Conservation (phyloP, 2,113 vertebrate genomes). For the Pristiophorus japonicus region DNA sequence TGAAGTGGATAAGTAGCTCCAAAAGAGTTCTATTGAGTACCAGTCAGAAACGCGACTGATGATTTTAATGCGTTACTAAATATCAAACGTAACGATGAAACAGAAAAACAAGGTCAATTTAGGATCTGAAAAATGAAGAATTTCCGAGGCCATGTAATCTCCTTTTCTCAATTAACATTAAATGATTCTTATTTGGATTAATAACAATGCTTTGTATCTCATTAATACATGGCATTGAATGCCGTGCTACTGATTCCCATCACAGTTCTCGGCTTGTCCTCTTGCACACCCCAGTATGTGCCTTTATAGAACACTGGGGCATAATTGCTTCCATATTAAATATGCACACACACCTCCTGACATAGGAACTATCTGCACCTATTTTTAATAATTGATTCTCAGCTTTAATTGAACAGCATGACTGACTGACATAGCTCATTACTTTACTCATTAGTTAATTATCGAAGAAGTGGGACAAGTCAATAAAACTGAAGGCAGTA, state of each 20-base stretch:
- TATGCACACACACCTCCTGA: conserved; percentile 47
- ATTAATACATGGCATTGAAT: neutral
- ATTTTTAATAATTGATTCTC: conserved; percentile 99
- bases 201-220: neutral
- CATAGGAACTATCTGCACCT: conserved; percentile 75
- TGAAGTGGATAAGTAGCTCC: neutral
- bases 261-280: neutral
- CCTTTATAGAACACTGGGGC: conserved; percentile 45
- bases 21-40: neutral
- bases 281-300: conserved; percentile 29
- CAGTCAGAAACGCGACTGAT: neutral
- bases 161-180: neutral
- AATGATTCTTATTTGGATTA: conserved; percentile 24
- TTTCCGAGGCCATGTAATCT: neutral
- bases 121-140: neutral
- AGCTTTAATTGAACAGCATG: conserved; percentile 99
- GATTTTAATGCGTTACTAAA: neutral
- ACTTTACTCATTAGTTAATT: conserved; percentile 99
- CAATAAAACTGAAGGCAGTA: conserved; percentile 99
- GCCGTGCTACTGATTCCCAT: neutral
- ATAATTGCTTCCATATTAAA: conserved; percentile 45
- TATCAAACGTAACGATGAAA: neutral
- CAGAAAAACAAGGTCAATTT: neutral
- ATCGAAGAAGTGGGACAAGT: conserved; percentile 99
- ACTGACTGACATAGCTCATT: conserved; percentile 99